Evolutionary conservation across 2,888 invertebrate genomes (phyloP), one percentile per base, ranked within the genome.

Genomic region (Drosophila colorata): DNA sequence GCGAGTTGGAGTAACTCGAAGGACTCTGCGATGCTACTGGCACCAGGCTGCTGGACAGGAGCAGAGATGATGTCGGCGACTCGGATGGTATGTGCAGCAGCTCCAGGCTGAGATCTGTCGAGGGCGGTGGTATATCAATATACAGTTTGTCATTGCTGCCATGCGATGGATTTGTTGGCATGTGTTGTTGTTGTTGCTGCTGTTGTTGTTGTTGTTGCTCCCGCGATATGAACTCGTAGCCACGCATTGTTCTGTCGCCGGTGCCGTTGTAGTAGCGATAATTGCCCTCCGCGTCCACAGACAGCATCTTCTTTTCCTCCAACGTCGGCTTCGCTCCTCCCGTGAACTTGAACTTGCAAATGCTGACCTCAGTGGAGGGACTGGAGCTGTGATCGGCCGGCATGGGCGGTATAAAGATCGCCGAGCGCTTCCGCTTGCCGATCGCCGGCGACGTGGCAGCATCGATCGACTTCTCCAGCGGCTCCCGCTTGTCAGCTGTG

Each of bases 291-390:
- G 97, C 95, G 90, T 97, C 97, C 0, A 98, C 97, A 0, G 97
- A 97, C 0, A 98, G 93, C 95, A 97, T 97, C 91, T 98, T 98
- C 92, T 98, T 98, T 89, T 98, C 97, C 90, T 98, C 97, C 48
- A 98, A 90, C 63, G 95, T 95, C 0, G 98, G 98, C 76, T 97
- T 97, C 0, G 97, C 96, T 0, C 98, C 98, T 0, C 97, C 97
- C 0, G 97, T 97, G 90, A 98, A 97, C 91, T 98, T 98, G 90
- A 98, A 98, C 91, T 98, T 98, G 91, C 98, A 98, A 88, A 98
- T 98, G 91, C 96, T 96, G 41, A 97, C 97, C 92, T 97, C 96
- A 0, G 96, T 96, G 0, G 96, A 95, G 0, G 96, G 96, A 80
- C 96, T 96, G 3, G 95, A 94, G 6, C 95, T 94, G 80, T 94